These are phyloP conservation scores for Eremophila alpestris DNA, from an alignment of 2,797 vertebrate species.

Conservation along the genomic window DNA sequence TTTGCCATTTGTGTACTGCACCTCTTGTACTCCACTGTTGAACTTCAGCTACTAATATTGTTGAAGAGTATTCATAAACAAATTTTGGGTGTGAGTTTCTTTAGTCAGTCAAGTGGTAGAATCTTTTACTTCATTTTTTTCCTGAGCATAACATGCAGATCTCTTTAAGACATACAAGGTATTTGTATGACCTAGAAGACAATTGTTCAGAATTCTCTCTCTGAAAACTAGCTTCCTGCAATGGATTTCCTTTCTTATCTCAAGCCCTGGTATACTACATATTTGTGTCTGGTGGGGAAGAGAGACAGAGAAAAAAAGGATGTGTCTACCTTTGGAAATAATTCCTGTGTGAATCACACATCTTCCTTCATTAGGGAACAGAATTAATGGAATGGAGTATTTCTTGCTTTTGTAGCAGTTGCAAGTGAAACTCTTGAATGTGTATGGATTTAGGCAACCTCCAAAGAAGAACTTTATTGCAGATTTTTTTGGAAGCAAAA, in stretches of 20 bases:
- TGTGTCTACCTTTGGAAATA: neutral
- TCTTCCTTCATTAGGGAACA: neutral
- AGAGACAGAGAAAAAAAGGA: neutral
- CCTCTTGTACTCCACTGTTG: neutral
- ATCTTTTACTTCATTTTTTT: constrained; percentile 28
- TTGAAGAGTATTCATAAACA: constrained; percentile 16
- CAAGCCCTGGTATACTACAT: neutral
- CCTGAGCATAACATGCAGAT: constrained; percentile 8
- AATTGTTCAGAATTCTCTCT: constrained; percentile 56
- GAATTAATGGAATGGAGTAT: neutral
- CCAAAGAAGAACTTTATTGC: neutral
- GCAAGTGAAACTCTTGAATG: neutral
- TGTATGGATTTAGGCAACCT: neutral
- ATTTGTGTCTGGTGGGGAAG: neutral
- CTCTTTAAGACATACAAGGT: constrained; percentile 5
- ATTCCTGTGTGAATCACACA: neutral
- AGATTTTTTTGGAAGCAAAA: neutral
- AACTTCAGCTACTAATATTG: constrained; percentile 5
- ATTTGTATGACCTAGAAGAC: constrained; percentile 47
- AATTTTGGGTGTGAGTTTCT: neutral
- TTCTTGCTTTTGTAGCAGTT: neutral
- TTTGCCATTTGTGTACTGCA: neutral
- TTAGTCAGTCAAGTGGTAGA: neutral
- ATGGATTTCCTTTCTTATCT: constrained; percentile 31
- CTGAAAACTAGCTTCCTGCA: constrained; percentile 54